Percentiles rank a stretch among this genome's conserved stretches.
Conservation (phyloP, 2,888 invertebrate species). For the Pediacus dermestoides region DNA sequence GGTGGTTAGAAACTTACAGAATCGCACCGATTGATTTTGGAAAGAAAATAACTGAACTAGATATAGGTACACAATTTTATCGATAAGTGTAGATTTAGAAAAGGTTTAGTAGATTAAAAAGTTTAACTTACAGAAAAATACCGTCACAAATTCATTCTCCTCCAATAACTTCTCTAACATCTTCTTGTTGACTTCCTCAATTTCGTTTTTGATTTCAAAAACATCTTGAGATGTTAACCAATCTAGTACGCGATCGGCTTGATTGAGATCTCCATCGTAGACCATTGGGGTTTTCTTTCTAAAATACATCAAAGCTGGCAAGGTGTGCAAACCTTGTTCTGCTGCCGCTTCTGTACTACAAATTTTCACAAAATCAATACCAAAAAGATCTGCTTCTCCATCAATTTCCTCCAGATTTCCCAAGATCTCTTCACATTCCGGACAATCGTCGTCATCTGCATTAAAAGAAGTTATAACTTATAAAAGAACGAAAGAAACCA, state of each 20-base stretch:
- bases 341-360: constrained; percentile 77
- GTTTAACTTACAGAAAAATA: constrained; percentile 86
- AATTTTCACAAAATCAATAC: constrained; percentile 94
- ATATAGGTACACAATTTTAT: too few species aligned
- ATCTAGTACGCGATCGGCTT: constrained; percentile 78
- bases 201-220: constrained; percentile 93
- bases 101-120: background rate
- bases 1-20: too few species aligned
- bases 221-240: constrained; percentile 94
- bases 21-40: too few species aligned
- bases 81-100: too few species aligned
- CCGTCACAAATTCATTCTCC: constrained; percentile 92
- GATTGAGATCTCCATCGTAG: constrained; percentile 85
- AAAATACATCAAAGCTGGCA: constrained; percentile 85
- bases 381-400: constrained; percentile 87
- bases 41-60: too few species aligned
- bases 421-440: constrained; percentile 86
- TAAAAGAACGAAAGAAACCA: too few species aligned
- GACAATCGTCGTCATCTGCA: constrained; percentile 84
- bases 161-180: constrained; percentile 93
- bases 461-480: too few species aligned
- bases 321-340: constrained; percentile 76
- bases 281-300: constrained; percentile 74
- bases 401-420: constrained; percentile 91
- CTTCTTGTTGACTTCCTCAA: constrained; percentile 94